Evolutionary conservation across 2,113 vertebrate species (phyloP).

Genomic region (Takifugu flavidus): DNA sequence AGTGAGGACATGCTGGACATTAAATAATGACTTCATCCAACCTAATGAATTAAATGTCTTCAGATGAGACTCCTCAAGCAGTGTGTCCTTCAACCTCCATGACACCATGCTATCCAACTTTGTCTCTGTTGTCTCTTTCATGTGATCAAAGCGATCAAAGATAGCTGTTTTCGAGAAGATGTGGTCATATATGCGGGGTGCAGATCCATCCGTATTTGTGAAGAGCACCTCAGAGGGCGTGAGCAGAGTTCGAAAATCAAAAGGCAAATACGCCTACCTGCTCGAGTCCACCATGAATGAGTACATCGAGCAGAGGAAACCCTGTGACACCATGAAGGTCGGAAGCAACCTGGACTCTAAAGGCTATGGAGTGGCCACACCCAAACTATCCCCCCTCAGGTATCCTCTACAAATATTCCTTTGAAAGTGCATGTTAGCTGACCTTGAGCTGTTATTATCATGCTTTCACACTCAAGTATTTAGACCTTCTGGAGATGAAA

Average conservation of each 20-base stretch:
- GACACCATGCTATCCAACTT: neutral
- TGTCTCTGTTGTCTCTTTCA: neutral
- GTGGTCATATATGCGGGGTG: conserved; percentile 98
- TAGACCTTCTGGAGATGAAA: neutral
- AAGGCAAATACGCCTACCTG: conserved; percentile 97
- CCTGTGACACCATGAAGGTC: conserved; percentile 99
- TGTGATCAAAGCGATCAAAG: conserved; percentile 84
- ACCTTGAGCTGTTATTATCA: neutral
- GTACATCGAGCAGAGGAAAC: conserved; percentile 96
- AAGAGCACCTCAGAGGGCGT: conserved; percentile 93
- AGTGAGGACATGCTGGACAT: conserved; percentile 66
- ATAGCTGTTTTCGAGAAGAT: conserved; percentile 99
- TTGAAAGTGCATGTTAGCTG: neutral
- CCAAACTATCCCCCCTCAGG: conserved; percentile 95
- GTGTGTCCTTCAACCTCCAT: neutral
- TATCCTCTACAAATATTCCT: conserved; percentile 52
- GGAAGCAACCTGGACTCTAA: conserved; percentile 99
- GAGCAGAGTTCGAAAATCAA: conserved; percentile 89
- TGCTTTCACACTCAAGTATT: conserved; percentile 3
- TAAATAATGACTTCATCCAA: neutral
- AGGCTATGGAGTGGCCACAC: conserved; percentile 97
- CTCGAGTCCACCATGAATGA: conserved; percentile 98
- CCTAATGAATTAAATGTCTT: neutral
- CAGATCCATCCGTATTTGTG: conserved; percentile 93
- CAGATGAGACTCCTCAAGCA: neutral